Evolutionary conservation across 2,113 vertebrate species (phyloP), one percentile per base, ranked within the genome.

Genomic region (Taxidea taxus): DNA sequence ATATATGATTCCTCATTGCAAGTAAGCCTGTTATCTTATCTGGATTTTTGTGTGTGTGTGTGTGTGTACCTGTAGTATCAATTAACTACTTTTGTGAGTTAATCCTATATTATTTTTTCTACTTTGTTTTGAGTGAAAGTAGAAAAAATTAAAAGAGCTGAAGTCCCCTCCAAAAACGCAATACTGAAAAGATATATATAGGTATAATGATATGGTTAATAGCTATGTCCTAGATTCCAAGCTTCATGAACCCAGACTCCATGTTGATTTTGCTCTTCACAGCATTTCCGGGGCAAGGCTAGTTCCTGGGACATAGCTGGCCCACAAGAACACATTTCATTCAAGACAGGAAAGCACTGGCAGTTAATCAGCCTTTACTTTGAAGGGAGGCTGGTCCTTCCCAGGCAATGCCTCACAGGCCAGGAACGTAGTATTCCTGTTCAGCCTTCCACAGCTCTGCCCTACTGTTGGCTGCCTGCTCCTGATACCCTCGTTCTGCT

Each of bases 61-160:
- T 98, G 94, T 98, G 94, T 98, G 29, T 83, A 29, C 88, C 44
- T 89, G 95, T 98, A 98, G 97, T 98, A 98, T 97, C 98, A 92
- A 97, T 97, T 94, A 91, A 96, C 84, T 84, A 97, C 89, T 62
- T 98, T 85, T 90, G 89, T 86, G 85, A 75, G 98, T 95, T 68
- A 92, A 94, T 96, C 93, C 78, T 77, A 84, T 95, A 84, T 90
- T 74, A 84, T 94, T 94, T 90, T 95, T 94, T 93, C 90, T 96
- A 72, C 39, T 97, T 97, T 95, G 91, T n/a, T 97, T 97, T 95
- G 91, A 97, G 97, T 95, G 72, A 96, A 96, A 92, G 94, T 96
- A 97, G 96, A 95, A 97, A 97, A 82, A 74, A 25, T 97, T 47
- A 78, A 94, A 90, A 96, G 88, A 74, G 39, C 60, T 87, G 56